A percentile compares a stretch with the other conserved stretches of the same genome.
phyloP scores from a whole-genome alignment of 2,888 invertebrate species.

The Venusia cambrica region DNA sequence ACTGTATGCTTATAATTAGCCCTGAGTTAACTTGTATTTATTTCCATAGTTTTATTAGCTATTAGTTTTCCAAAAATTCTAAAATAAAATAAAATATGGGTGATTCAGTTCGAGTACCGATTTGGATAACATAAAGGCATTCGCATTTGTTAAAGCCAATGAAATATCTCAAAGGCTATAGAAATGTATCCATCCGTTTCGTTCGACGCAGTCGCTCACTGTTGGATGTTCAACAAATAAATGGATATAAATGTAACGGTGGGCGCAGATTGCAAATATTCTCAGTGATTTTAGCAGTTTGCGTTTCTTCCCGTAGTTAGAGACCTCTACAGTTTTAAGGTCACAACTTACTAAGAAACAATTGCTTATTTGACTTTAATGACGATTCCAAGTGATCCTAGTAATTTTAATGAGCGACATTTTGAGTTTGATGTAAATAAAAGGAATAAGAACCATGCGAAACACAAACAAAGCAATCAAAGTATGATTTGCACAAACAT shows the following conservation, averaged over 20 bases:
- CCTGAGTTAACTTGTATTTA: too few species aligned
- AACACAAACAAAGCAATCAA: slow-evolving; percentile 7
- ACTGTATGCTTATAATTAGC: slow-evolving; percentile 26
- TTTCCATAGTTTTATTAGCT: too few species aligned
- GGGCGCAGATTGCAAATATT: slow-evolving; percentile 33
- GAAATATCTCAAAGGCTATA: slow-evolving; percentile 56
- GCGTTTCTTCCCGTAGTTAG: background rate
- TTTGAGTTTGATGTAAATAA: too few species aligned
- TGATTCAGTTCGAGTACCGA: slow-evolving; percentile 29
- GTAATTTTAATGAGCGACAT: too few species aligned
- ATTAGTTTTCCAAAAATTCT: too few species aligned
- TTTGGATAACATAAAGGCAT: slow-evolving; percentile 40
- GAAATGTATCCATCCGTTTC: slow-evolving; percentile 51
- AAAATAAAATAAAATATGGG: too few species aligned
- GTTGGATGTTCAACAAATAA: slow-evolving; percentile 49
- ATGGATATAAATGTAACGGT: slow-evolving; percentile 53
- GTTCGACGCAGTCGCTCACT: slow-evolving; percentile 39
- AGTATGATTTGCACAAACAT: slow-evolving; percentile 11
- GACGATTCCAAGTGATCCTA: too few species aligned
- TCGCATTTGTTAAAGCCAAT: slow-evolving; percentile 55
- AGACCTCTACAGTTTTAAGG: background rate
- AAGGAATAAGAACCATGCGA: too few species aligned
- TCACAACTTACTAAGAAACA: too few species aligned
- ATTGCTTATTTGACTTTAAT: too few species aligned
- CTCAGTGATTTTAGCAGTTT: slow-evolving; percentile 9